Evolutionary conservation across 2,113 vertebrate genomes (phyloP).

Genomic region (Hiodon tergisus): DNA sequence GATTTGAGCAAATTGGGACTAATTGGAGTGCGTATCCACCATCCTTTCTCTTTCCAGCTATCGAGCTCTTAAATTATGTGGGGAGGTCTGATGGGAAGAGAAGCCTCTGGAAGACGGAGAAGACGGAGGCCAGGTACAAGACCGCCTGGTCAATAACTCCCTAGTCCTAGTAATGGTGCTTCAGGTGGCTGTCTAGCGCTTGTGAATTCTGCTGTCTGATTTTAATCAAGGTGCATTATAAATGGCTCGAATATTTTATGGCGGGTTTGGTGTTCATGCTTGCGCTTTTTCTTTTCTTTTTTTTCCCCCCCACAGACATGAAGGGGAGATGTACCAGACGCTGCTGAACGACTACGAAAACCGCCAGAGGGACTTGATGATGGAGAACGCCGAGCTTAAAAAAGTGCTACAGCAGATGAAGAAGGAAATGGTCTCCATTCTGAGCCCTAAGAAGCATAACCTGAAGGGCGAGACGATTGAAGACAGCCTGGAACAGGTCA

Average conservation of each 20-base stretch:
- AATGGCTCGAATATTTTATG: no score
- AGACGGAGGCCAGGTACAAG: conserved; percentile 72
- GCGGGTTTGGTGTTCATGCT: no score
- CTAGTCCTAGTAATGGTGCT: no score
- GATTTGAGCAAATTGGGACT: not conserved
- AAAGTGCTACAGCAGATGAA: conserved; percentile 97
- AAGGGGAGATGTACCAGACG: conserved; percentile 88
- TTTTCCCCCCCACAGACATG: conserved; percentile 81
- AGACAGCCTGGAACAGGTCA: conserved; percentile 73
- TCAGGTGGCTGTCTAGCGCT: no score
- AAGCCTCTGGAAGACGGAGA: conserved; percentile 86
- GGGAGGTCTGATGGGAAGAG: conserved; percentile 88
- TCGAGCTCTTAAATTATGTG: conserved; percentile 89
- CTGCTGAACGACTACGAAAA: conserved; percentile 83
- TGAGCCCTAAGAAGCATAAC: conserved; percentile 72
- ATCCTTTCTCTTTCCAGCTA: conserved; percentile 63
- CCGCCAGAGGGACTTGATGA: conserved; percentile 76
- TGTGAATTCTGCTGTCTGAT: not conserved
- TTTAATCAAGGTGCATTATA: no score
- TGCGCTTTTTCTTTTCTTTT: conserved; percentile 37
- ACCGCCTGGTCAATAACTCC: conserved; percentile 3
- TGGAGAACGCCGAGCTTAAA: conserved; percentile 91
- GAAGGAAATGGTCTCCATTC: conserved; percentile 87
- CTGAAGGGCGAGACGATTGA: conserved; percentile 67
- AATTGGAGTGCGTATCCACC: no score